Base-by-base conservation (phyloP, 1,140 invertebrate genomes). In the Drosophila neocordata region DNA sequence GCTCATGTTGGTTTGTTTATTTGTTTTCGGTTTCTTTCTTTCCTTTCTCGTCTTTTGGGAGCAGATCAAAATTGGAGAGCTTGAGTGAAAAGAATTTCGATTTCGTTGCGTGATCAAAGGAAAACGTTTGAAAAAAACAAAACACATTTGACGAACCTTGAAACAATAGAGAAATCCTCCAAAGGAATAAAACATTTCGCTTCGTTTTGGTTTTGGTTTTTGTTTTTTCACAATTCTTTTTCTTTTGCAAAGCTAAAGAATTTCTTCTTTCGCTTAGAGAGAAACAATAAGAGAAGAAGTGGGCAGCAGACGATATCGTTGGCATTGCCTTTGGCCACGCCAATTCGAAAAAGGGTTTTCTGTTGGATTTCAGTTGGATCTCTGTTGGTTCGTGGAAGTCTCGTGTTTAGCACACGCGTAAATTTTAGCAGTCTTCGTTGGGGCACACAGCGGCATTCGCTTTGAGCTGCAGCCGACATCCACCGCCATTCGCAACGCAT, bases 351-450 rank as follows among this genome's bases (percentile, higher is more conserved):
- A 82, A 82, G 71, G 79, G 72, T 69, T 73, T 18, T 41, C 38
- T 60, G 52, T 56, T 68, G 57, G 63, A 57, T 55, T 24, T 24
- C 22, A 24, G 22, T 24, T 24, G 22, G 22, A 24, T 24, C n/a
- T 63, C 44, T 75, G 22, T 52, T 63, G 66, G 84, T 90, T 90
- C 89, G 89, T 90, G 89, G 89, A 90, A 90, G 89, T 90, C 89
- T 90, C 89, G 89, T 90, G 89, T 90, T 90, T 89, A 90, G 89
- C 89, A 90, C 89, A 90, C 89, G 89, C 89, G 88, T 90, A 90
- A 90, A 90, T 90, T 90, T 90, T 77, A 74, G 72, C 76, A 90
- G 88, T 80, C 80, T 69, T 58, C 63, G 57, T 73, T 68, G 77
- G 48, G 27, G 24, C 41, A 56, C 41, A 56, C 69, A 82, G 88